A percentile compares a stretch with the other conserved stretches of the same genome.
Evolutionary conservation across 2,113 vertebrate genomes (phyloP).

Genomic region (Atherinomorus stipes): DNA sequence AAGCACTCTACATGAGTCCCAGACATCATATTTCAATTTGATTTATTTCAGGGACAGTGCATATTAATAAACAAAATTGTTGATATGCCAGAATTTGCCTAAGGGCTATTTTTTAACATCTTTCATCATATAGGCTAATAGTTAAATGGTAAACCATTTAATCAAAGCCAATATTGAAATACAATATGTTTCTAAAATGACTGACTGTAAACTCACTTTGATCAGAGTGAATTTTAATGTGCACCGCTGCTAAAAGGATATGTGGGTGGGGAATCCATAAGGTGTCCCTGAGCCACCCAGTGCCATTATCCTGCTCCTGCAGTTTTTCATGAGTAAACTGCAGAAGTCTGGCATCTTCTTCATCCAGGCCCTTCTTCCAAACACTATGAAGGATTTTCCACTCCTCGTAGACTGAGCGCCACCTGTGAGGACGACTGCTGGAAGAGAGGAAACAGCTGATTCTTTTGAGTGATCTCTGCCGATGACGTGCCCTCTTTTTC

Average conservation of each 20-base stretch:
- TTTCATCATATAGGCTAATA: neutral
- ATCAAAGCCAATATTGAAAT: too few species aligned
- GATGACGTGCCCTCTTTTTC: conserved; percentile 78
- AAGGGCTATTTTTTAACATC: too few species aligned
- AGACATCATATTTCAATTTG: neutral
- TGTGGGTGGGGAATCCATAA: conserved; percentile 95
- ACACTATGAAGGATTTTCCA: conserved; percentile 91
- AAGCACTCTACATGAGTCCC: neutral
- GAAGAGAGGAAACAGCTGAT: conserved; percentile 66
- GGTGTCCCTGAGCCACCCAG: conserved; percentile 92
- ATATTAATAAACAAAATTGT: too few species aligned
- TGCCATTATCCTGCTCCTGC: conserved; percentile 87
- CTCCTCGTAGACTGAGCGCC: conserved; percentile 88
- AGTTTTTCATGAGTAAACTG: conserved; percentile 88
- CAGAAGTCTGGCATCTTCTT: conserved; percentile 92
- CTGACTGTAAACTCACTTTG: neutral
- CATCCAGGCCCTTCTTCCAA: conserved; percentile 93
- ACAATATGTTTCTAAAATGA: too few species aligned
- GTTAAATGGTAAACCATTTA: too few species aligned
- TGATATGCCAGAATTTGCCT: too few species aligned
- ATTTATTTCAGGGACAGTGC: too few species aligned
- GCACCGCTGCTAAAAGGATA: conserved; percentile 87
- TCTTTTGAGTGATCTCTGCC: conserved; percentile 67
- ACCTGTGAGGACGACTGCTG: conserved; percentile 75
- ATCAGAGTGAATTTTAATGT: neutral